These are phyloP conservation scores for Epinephelus moara DNA, from an alignment of 2,113 vertebrate genomes.

Conservation along the genomic window DNA sequence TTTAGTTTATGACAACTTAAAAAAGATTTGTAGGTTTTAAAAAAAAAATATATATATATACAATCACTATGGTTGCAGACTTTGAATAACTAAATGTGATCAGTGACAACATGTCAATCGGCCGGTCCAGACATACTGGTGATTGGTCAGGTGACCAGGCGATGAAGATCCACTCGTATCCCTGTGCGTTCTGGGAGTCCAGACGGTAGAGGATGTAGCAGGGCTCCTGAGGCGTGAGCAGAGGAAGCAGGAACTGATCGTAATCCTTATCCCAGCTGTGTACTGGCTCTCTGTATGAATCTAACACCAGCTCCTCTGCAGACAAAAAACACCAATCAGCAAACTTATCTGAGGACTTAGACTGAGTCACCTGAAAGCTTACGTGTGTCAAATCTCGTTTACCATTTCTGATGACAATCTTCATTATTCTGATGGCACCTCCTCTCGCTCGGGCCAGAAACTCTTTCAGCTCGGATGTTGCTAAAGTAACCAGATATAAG, in stretches of 20 bases:
- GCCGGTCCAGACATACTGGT: conserved; percentile 86
- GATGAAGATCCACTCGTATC: conserved; percentile 97
- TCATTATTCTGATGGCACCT: conserved; percentile 92
- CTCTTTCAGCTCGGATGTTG: conserved; percentile 93
- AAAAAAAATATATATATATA: no score
- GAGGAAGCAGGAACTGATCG: conserved; percentile 90
- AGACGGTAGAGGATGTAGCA: conserved; percentile 97
- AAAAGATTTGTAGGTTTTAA: no score
- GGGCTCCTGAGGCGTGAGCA: conserved; percentile 91
- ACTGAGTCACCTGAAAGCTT: background rate
- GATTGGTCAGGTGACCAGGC: conserved; percentile 99
- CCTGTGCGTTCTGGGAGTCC: conserved; percentile 95
- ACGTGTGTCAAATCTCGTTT: conserved; percentile 71
- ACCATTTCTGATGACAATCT: conserved; percentile 97
- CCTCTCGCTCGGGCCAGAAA: conserved; percentile 94
- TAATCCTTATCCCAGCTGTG: conserved; percentile 95
- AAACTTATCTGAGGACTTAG: background rate
- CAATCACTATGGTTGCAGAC: background rate
- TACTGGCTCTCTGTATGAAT: conserved; percentile 88
- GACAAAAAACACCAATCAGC: conserved; percentile 34
- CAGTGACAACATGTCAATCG: background rate
- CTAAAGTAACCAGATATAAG: conserved; percentile 93
- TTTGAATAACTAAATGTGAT: background rate
- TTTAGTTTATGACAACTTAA: no score
- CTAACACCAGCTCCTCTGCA: conserved; percentile 96